These are phyloP conservation scores for Vanessa atalanta DNA, from an alignment of 1,140 invertebrate genomes.

Conservation along the genomic window DNA sequence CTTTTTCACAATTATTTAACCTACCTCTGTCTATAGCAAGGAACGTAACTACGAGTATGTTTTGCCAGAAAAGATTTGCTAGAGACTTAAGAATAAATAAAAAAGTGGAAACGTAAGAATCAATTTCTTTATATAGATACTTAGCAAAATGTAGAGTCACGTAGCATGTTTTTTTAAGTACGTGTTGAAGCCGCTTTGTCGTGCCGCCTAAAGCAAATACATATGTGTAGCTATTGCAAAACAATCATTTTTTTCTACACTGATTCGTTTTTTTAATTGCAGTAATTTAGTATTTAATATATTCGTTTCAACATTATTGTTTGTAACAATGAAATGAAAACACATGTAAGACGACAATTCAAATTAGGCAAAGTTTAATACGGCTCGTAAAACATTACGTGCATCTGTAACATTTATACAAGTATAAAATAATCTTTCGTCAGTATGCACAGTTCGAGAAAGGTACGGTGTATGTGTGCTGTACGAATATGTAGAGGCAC, in stretches of 20 bases:
- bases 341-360: no score
- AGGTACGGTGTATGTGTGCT: slow-evolving; percentile 37
- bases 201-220: slow-evolving; percentile 1
- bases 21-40: no score
- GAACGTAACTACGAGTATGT: background rate
- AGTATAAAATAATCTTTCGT: background rate
- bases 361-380: no score
- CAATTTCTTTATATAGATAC: slow-evolving; percentile 22
- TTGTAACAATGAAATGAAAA: no score
- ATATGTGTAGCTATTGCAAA: background rate
- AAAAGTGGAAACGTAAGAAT: slow-evolving; percentile 13
- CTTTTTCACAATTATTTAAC: no score
- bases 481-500: slow-evolving; percentile 25
- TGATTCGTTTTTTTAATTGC: slow-evolving; percentile 10
- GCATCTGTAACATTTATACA: background rate
- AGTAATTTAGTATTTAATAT: background rate
- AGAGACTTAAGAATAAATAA: background rate
- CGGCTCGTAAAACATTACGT: no score
- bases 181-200: slow-evolving; percentile 21
- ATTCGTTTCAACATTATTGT: background rate
- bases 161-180: slow-evolving; percentile 26
- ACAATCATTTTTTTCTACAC: background rate
- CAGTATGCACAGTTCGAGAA: background rate
- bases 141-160: slow-evolving; percentile 23
- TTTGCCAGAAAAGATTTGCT: no score